Base-by-base conservation (phyloP, 2,797 vertebrate genomes). In the Urocyon cinereoargenteus region DNA sequence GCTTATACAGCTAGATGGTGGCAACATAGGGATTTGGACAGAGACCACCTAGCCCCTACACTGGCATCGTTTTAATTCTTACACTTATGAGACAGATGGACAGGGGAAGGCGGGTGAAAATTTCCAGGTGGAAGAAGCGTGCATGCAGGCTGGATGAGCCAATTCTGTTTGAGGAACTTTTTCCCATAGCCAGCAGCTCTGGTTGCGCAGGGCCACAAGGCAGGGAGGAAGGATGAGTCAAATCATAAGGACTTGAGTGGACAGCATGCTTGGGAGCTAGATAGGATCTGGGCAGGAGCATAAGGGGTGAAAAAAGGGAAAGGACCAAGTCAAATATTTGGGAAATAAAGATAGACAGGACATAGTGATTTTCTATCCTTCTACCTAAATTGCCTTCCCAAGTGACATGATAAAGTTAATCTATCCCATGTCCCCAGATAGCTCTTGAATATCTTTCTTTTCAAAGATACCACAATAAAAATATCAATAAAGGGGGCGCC, bases 121-220 rank as follows among this genome's bases (percentile, higher is more conserved):
- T 45, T 68, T 68, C 68, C 75, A 64, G 70, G 53, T 26, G 36
- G 73, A 45, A 53, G 66, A 49, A 78, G 45, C 16, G 18, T 12
- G 14, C 5, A 1, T 5, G 36, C 6, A 81, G 34, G 10, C 13
- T 12, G 9, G 9, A 16, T 62, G 7, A 59, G 14, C 24, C 57
- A 40, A 73, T 28, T 3, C 31, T 64, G 16, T 21, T 9, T 13
- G 62, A 91, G 59, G 18, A n/a, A 59, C 24, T n/a, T 0, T 16
- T 6, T 77, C 13, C 31, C 36, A 2, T 0, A 2, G 14, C 5
- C 19, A 61, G 31, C 11, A n/a, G 53, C 31, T 77, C 22, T 36
- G 24, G 22, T 9, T 10, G 51, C 31, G 18, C 1, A 5, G 51
- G 18, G 31, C 1, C 6, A 13, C 0, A 0, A n/a, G 66, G 2